phyloP scores from a whole-genome alignment of 2,888 invertebrate genomes.

The Microdon myrmicae region DNA sequence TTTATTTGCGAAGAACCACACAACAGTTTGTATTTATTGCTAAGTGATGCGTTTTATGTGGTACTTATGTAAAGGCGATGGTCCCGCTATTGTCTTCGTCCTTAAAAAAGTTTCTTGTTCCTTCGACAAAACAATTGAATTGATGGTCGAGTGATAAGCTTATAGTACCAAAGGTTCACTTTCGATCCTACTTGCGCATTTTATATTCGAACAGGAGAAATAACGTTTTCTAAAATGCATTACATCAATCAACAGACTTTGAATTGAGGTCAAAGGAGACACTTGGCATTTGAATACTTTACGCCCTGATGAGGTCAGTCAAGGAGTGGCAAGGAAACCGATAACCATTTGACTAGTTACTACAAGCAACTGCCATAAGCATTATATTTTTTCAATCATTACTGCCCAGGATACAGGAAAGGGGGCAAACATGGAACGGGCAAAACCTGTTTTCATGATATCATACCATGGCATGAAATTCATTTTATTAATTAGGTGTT shows the following conservation, averaged over 20 bases:
- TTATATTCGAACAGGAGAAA: too few species aligned
- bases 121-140: background rate
- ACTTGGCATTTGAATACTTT: conserved; percentile 11
- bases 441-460: too few species aligned
- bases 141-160: conserved; percentile 6
- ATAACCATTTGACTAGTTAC: too few species aligned
- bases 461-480: too few species aligned
- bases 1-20: conserved; percentile 23
- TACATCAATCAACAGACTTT: conserved; percentile 35
- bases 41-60: conserved; percentile 26
- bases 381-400: too few species aligned
- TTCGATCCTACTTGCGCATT: conserved; percentile 1
- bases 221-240: conserved; percentile 33
- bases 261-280: conserved; percentile 42
- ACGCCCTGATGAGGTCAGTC: too few species aligned
- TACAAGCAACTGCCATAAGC: too few species aligned
- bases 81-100: conserved; percentile 2
- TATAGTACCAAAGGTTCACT: conserved; percentile 35
- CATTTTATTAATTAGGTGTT: too few species aligned
- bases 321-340: too few species aligned
- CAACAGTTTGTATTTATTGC: conserved; percentile 28
- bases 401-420: too few species aligned
- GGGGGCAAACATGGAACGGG: too few species aligned
- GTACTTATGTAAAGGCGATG: conserved; percentile 10
- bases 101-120: background rate